phyloP scores from a whole-genome alignment of 92 coral and sea anemone genomes.

The Chrysogorgia sp. region DNA sequence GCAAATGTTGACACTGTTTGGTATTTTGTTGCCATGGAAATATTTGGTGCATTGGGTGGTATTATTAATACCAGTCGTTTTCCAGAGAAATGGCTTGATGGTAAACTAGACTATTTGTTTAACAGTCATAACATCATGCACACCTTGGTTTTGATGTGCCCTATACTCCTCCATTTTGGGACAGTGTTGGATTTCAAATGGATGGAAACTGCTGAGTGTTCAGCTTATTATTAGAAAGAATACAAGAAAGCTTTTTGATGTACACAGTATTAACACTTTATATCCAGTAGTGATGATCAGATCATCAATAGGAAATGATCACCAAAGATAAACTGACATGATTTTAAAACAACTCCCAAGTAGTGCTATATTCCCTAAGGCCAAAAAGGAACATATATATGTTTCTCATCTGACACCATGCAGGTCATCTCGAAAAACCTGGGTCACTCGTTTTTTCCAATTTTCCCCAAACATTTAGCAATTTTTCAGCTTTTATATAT shows the following conservation, averaged over 20 bases:
- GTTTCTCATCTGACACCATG: no score
- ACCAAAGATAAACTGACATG: no score
- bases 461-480: no score
- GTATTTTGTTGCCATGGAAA: slow-evolving; percentile 70
- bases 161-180: slow-evolving; percentile 70
- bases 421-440: no score
- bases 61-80: slow-evolving; percentile 71
- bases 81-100: slow-evolving; percentile 86
- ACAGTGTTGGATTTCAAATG: slow-evolving; percentile 75
- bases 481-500: no score
- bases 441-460: no score
- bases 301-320: no score
- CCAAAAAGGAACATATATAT: no score
- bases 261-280: neutral
- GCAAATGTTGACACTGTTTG: slow-evolving; percentile 61
- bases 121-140: slow-evolving; percentile 97
- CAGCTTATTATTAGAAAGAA: neutral
- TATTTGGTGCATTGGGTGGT: slow-evolving; percentile 77
- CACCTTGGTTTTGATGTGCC: slow-evolving; percentile 63
- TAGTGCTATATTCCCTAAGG: no score
- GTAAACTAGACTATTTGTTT: slow-evolving; percentile 72
- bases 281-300: neutral
- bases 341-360: no score
- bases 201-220: slow-evolving; percentile 60
- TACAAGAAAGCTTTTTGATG: neutral